These are phyloP conservation scores for Caenorhabditis sp. DNA, from an alignment of 2,888 invertebrate genomes.

Conservation along the genomic window DNA sequence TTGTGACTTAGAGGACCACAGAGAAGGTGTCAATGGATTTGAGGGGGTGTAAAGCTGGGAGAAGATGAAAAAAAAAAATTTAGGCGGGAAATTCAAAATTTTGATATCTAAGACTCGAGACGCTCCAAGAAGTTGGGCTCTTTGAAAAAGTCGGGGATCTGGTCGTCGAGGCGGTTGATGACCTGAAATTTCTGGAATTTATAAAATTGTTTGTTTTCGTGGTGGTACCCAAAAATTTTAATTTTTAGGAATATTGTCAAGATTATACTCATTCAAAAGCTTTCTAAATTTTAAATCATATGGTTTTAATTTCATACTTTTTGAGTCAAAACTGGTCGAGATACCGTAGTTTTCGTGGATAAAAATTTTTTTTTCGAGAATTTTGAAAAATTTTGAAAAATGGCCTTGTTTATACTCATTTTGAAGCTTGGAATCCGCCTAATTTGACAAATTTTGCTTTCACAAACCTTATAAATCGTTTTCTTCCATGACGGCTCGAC, in stretches of 20 bases:
- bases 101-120: constrained; percentile 87
- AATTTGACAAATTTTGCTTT: background rate
- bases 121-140: constrained; percentile 99
- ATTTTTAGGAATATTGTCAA: background rate
- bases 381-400: background rate
- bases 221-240: background rate
- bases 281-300: background rate
- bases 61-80: background rate
- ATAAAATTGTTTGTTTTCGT: background rate
- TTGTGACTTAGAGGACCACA: constrained; percentile 12
- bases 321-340: background rate
- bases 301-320: background rate
- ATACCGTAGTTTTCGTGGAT: background rate
- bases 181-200: constrained; percentile 85
- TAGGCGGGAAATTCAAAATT: background rate
- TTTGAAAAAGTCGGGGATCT: constrained; percentile 99
- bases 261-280: background rate
- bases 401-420: background rate
- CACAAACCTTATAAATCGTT: constrained; percentile 92
- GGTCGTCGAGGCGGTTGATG: constrained; percentile 98
- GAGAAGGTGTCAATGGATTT: constrained; percentile 12
- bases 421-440: background rate
- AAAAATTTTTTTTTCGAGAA: background rate
- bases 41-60: background rate
- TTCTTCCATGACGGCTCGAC: constrained; percentile 99